Base-by-base conservation (phyloP, 2,797 vertebrate genomes). In the Pelobates cultripes region DNA sequence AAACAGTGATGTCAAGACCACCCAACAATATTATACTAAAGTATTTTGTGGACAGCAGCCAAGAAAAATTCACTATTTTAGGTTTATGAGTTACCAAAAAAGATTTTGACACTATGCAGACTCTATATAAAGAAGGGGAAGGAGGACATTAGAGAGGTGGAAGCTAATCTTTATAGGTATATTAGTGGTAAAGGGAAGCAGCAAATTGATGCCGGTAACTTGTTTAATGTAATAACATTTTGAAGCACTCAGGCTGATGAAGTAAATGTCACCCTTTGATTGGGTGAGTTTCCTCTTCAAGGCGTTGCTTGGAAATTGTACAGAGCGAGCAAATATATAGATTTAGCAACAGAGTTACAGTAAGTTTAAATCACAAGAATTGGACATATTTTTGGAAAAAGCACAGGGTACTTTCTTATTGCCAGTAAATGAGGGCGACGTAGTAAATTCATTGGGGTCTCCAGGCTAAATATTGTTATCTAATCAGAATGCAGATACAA, bases 161-260 rank as follows among this genome's bases (percentile, higher is more conserved):
- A 53, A 73, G 47, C 70, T 70, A 83, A 83, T 83, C 70, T 83
- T 83, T 78, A 78, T 78, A 83, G 61, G 57, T 40, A 77, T 72
- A 78, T 83, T 68, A 78, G 81, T 70, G 75, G 74, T 74, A 70
- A 83, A 83, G 75, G 75, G 72, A 83, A 66, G 75, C 14, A 74
- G 41, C 75, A 69, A 74, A 83, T 78, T 73, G 77, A 83, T 83
- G 75, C 81, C 81, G 70, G 81, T 78, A 83, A 83, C 75, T 73
- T 77, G 61, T 82, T 68, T 78, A 78, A 78, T 83, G 71, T 60
- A 83, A 78, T 83, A 57, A 57, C 17, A 64, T 63, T 69, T 74
- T 74, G 74, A 83, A 78, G 81, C 81, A 83, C 81, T 83, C 76
- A 78, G 75, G 63, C 42, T 64, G 72, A 83, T 79, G 41, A 79